These are phyloP conservation scores for Fistularia commersonii DNA, from an alignment of 2,797 vertebrate genomes.

Conservation along the genomic window DNA sequence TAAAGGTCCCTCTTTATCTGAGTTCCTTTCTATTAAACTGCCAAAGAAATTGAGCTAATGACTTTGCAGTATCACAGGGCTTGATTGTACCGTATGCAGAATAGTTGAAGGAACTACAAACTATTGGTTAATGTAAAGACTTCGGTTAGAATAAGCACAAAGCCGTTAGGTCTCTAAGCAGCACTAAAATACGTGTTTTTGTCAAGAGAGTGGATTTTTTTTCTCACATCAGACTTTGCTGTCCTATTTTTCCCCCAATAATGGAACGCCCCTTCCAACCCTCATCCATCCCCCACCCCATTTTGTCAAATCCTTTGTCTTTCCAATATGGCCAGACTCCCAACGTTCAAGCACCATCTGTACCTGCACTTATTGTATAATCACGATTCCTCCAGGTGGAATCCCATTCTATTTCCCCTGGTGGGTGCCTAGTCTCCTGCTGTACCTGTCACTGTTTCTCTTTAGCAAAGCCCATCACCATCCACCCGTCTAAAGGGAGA, in stretches of 20 bases:
- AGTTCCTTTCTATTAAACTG: slow-evolving; percentile 16
- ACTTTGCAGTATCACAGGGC: no score
- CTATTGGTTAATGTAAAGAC: no score
- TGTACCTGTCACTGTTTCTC: slow-evolving; percentile 32
- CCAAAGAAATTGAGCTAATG: slow-evolving; percentile 10
- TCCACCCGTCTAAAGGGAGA: slow-evolving; percentile 33
- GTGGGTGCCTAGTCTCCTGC: slow-evolving; percentile 29
- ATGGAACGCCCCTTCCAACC: no score
- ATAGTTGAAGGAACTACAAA: not conserved
- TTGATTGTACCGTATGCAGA: no score
- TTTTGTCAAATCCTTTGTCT: slow-evolving; percentile 49
- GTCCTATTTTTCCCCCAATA: slow-evolving; percentile 46
- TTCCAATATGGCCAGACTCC: slow-evolving; percentile 42
- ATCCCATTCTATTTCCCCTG: slow-evolving; percentile 27
- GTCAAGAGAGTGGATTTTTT: slow-evolving; percentile 47
- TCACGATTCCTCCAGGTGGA: slow-evolving; percentile 29
- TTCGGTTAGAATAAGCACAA: no score
- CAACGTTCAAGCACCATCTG: slow-evolving; percentile 49
- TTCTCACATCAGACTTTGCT: slow-evolving; percentile 38
- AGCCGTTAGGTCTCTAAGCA: slow-evolving; percentile 25
- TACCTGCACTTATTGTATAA: slow-evolving; percentile 27
- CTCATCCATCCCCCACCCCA: slow-evolving; percentile 31
- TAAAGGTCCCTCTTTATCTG: no score
- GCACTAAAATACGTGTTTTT: slow-evolving; percentile 42
- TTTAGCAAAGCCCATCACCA: slow-evolving; percentile 46